phyloP scores from a whole-genome alignment of 2,113 vertebrate species.

The Carlito syrichta region DNA sequence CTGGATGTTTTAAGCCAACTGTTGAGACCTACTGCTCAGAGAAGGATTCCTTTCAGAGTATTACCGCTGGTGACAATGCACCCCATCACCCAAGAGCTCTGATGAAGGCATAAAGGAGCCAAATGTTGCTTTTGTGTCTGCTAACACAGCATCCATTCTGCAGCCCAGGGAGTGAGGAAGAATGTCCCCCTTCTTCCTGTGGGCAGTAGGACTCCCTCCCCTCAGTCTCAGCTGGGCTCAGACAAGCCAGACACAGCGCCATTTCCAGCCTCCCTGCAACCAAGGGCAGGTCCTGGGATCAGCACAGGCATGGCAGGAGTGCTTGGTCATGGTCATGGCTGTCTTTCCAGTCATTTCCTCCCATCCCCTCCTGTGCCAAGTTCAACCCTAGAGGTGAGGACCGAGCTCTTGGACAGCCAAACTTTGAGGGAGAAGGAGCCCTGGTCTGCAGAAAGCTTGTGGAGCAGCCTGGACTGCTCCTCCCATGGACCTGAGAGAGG shows the following conservation, averaged over 20 bases:
- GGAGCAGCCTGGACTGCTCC: not conserved
- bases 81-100: not conserved
- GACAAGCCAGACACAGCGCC: not conserved
- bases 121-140: not conserved
- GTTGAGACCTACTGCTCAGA: not conserved
- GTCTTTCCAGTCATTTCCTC: fast-evolving
- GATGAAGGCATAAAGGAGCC: not conserved
- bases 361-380: no score
- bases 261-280: not conserved
- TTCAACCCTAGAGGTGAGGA: not conserved
- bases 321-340: not conserved
- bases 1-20: not conserved
- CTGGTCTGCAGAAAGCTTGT: not conserved
- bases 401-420: not conserved
- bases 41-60: not conserved
- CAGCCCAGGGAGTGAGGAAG: not conserved
- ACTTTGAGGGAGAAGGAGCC: not conserved
- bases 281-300: fast-evolving
- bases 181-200: not conserved
- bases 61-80: not conserved
- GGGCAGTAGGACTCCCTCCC: not conserved
- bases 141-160: not conserved
- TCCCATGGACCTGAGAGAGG: fast-evolving
- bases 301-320: no score
- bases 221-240: not conserved